These are phyloP conservation scores for Diprion similis DNA, from an alignment of 1,140 invertebrate species.

Conservation along the genomic window DNA sequence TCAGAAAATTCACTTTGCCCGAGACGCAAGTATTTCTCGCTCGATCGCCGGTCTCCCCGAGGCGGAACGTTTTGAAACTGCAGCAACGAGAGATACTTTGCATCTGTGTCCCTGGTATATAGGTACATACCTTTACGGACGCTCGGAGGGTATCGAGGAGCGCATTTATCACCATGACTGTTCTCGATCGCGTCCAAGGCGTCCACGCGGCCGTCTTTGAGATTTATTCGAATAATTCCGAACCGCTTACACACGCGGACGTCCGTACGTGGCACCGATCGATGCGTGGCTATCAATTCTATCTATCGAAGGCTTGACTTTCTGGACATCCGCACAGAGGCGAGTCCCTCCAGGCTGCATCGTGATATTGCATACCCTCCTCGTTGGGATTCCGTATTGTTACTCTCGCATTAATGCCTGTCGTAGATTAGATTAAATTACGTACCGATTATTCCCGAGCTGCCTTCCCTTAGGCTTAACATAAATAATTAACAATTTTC, in stretches of 20 bases:
- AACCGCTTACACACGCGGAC: neutral
- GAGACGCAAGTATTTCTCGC: neutral
- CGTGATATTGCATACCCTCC: neutral
- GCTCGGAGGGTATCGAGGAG: neutral
- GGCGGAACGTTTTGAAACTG: neutral
- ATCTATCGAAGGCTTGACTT: neutral
- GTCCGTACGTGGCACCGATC: neutral
- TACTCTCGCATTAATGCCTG: neutral
- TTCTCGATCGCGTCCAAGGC: constrained; percentile 1
- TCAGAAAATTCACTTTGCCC: too few species aligned
- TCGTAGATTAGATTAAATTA: constrained; percentile 8
- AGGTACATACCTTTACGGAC: constrained; percentile 2
- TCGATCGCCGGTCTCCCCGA: neutral
- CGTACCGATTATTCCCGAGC: neutral
- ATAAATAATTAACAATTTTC: neutral
- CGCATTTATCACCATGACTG: constrained; percentile 7
- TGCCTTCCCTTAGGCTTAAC: too few species aligned
- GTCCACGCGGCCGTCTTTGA: constrained; percentile 4
- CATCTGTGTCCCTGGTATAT: neutral
- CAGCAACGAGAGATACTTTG: constrained; percentile 12
- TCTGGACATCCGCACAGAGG: neutral
- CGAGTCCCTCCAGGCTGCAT: neutral
- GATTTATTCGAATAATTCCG: constrained; percentile 7
- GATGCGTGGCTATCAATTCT: neutral
- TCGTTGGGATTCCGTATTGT: constrained; percentile 1